Evolutionary conservation across 2,797 vertebrate species (phyloP).

Genomic region (Gobio occitaniae): DNA sequence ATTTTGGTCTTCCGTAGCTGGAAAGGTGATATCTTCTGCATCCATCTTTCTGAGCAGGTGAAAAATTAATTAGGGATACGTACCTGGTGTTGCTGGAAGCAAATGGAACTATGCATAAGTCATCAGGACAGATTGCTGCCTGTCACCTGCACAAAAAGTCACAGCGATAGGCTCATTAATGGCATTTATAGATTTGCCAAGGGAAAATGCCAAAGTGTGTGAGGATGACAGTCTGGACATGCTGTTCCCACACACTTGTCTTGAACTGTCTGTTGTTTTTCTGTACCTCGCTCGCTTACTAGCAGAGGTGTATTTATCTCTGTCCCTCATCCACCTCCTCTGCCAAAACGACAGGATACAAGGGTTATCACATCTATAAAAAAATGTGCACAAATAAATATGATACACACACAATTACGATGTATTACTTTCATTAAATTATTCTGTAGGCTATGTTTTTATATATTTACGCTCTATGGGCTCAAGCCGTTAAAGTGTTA

Average conservation of each 20-base stretch:
- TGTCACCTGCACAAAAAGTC: constrained; percentile 42
- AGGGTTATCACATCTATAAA: not conserved
- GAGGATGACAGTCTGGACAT: constrained; percentile 41
- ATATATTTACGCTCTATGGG: not conserved
- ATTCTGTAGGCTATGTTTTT: not conserved
- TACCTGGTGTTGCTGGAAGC: constrained; percentile 37
- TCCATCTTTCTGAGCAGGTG: constrained; percentile 44
- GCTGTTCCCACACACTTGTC: constrained; percentile 32
- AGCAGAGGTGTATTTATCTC: not conserved
- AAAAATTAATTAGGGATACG: constrained; percentile 47
- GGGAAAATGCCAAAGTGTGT: constrained; percentile 40
- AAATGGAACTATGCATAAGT: constrained; percentile 46
- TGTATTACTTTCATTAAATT: not conserved
- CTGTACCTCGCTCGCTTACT: not conserved
- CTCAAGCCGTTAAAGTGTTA: no score
- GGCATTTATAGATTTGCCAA: constrained; percentile 45
- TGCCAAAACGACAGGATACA: not conserved
- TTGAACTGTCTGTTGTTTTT: constrained; percentile 11
- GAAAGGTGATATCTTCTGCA: constrained; percentile 37
- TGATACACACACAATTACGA: not conserved
- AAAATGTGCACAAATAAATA: not conserved
- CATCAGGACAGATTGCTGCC: constrained; percentile 42
- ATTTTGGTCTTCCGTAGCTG: constrained; percentile 43
- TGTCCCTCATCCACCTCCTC: not conserved
- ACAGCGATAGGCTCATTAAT: constrained; percentile 42